Conservation (phyloP, 2,113 vertebrate species). For the Oplegnathus fasciatus region DNA sequence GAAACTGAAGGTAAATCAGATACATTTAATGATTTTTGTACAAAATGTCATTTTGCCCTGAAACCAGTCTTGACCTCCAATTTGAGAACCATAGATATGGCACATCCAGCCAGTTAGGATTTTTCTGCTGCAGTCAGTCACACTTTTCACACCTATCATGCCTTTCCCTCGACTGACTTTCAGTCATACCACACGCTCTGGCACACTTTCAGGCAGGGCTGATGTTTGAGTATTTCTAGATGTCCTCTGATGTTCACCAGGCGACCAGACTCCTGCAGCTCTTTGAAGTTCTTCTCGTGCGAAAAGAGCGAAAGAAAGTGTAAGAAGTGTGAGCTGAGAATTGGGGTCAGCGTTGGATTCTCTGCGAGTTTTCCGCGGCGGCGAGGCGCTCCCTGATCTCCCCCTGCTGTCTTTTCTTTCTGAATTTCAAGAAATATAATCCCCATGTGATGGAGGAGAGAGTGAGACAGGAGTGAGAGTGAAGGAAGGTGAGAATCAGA, state of each 20-base stretch:
- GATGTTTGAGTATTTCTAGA: conserved; percentile 41
- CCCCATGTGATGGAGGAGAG: conserved; percentile 22
- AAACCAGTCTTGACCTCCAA: conserved; percentile 11
- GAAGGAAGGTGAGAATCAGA: conserved; percentile 9
- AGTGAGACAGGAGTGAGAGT: neutral
- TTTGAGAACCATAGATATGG: neutral
- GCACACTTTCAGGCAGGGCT: conserved; percentile 31
- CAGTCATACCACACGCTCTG: conserved; percentile 11
- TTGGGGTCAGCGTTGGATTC: conserved; percentile 69
- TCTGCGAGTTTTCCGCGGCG: neutral
- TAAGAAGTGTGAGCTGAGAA: conserved; percentile 49
- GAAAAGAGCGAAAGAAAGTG: conserved; percentile 20
- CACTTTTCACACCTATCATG: no score
- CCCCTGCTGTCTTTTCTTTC: conserved; percentile 2
- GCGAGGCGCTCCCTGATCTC: conserved; percentile 33
- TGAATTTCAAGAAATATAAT: conserved; percentile 63
- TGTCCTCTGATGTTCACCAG: conserved; percentile 62
- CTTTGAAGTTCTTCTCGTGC: conserved; percentile 64
- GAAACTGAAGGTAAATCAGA: neutral
- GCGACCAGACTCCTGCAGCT: conserved; percentile 40
- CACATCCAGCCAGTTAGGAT: conserved; percentile 17
- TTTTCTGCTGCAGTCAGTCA: no score
- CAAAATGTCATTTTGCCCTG: neutral
- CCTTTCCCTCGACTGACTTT: conserved; percentile 33
- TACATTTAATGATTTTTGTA: neutral